Percentiles rank a stretch among this genome's conserved stretches.
These are phyloP conservation scores for Brachyhypopomus occidentalis DNA, from an alignment of 2,113 vertebrate genomes.

Conservation along the genomic window DNA sequence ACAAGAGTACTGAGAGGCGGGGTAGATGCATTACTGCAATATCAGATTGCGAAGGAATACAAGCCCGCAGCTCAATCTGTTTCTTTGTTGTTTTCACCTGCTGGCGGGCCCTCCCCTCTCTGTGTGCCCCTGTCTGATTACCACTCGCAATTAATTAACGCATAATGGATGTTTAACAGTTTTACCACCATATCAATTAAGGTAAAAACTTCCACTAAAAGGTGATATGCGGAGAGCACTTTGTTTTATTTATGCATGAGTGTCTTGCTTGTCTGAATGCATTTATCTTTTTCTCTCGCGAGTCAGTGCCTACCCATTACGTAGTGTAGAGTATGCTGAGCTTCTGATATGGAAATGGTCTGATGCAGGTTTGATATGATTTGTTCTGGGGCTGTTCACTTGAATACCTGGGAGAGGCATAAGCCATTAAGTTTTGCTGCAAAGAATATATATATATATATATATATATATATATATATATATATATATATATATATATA, in stretches of 20 bases:
- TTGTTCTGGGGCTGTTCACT: conserved; percentile 28
- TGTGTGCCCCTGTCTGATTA: conserved; percentile 43
- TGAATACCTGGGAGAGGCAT: conserved; percentile 18
- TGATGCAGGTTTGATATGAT: conserved; percentile 32
- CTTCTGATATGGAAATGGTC: neutral
- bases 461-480: neutral
- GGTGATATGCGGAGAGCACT: conserved; percentile 31
- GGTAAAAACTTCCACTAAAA: conserved; percentile 23
- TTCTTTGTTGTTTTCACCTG: neutral
- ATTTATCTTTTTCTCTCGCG: conserved; percentile 35
- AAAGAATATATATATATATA: too few relatives aligned
- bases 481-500: neutral
- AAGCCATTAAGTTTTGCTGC: neutral
- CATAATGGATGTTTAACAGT: conserved; percentile 51
- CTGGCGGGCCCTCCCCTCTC: neutral
- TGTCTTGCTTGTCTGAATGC: conserved; percentile 12
- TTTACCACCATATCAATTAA: conserved; percentile 52
- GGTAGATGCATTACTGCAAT: neutral
- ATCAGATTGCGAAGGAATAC: neutral
- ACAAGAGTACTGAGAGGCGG: neutral
- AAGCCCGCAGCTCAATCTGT: neutral
- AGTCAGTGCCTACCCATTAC: conserved; percentile 35
- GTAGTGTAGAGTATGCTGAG: conserved; percentile 23
- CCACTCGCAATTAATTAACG: conserved; percentile 49
- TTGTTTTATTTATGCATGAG: conserved; percentile 41